phyloP scores from a whole-genome alignment of 2,888 invertebrate genomes.

The Fabriciana adippe region DNA sequence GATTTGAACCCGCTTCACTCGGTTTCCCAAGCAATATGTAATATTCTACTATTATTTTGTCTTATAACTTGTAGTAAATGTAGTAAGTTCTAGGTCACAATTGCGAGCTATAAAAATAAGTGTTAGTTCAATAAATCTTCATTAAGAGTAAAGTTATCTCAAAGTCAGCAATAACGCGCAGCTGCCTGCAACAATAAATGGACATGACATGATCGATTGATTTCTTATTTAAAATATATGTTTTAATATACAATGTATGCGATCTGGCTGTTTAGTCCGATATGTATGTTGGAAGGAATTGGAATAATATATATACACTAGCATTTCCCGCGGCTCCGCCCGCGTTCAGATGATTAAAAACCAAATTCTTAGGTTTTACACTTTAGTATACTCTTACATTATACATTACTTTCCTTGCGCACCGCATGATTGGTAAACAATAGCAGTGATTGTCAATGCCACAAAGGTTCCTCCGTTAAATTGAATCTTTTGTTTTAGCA shows the following conservation, averaged over 20 bases:
- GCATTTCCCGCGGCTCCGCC: no score
- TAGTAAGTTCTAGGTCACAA: not conserved
- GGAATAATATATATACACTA: no score
- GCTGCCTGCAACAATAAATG: slow-evolving; percentile 18
- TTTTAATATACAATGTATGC: not conserved
- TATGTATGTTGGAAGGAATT: no score
- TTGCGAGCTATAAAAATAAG: slow-evolving; percentile 20
- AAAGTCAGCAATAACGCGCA: slow-evolving; percentile 24
- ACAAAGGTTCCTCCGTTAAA: no score
- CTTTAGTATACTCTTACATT: no score
- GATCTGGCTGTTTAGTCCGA: not conserved
- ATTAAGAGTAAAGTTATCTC: slow-evolving; percentile 29
- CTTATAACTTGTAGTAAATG: not conserved
- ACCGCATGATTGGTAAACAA: no score
- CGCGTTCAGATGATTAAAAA: no score
- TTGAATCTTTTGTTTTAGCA: no score
- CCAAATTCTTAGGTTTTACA: no score
- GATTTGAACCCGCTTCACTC: no score
- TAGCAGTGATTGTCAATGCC: no score
- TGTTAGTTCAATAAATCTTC: slow-evolving; percentile 31
- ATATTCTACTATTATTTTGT: not conserved
- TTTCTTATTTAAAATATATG: slow-evolving; percentile 17
- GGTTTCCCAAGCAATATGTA: not conserved
- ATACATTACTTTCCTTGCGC: no score
- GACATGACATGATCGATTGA: slow-evolving; percentile 17